Base-by-base conservation (phyloP, 1,140 invertebrate genomes). In the Chironomus tepperi region DNA sequence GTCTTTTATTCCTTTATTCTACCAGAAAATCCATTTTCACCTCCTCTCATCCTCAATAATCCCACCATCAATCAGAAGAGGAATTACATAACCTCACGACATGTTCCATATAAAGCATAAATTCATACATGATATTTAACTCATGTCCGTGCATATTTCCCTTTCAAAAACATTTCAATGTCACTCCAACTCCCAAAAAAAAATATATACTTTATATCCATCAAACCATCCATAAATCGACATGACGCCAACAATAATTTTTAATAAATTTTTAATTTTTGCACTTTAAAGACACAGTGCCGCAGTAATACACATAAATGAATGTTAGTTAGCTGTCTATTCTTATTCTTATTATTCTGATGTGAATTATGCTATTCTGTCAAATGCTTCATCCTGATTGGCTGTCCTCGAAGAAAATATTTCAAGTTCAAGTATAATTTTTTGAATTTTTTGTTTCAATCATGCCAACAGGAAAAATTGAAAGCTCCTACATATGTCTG, bases 351-450 rank as follows among this genome's bases (percentile, higher is more conserved):
- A 47, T 9, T 47, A 47, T 10, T 6, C 42, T 10, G 15, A 47
- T 8, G 8, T 47, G 15, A 47, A 47, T 34, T 34, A 34, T 34
- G 24, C 24, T 34, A 34, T 34, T 34, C 24, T 34, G 24, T 34
- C 24, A 34, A 34, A 15, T 47, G 9, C 43, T 47, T 47, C 16
- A 8, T 67, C n/a, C 18, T 67, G 64, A 67, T 67, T 67, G 64
- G 64, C 16, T 67, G 64, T 8, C 43, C 15, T 47, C 15, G 43
- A 15, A 67, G 64, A 8, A 67, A 16, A 67, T 18, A 67, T 67
- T 67, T 67, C 64, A 67, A 67, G 64, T 67, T 67, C 64, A 67
- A 67, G 18, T 19, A 67, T 67, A 18, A 67, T 67, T 67, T 47
- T 34, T 34, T 57, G 47, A 57, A n/a, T 57, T 57, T 57, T 16